phyloP scores from a whole-genome alignment of 2,888 invertebrate species.

The Callinectes sapidus region DNA sequence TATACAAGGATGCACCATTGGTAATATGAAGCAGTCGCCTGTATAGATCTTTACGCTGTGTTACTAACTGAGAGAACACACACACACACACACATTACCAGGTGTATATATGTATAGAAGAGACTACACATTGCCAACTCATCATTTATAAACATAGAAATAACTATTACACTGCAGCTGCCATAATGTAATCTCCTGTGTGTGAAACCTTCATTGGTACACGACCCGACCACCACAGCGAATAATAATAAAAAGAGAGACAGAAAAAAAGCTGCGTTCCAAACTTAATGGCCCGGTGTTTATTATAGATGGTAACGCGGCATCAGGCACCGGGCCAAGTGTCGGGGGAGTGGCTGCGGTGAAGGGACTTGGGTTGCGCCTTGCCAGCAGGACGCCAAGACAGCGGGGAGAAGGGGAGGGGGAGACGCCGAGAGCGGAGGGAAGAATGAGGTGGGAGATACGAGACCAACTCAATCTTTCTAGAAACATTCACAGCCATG shows the following conservation, averaged over 20 bases:
- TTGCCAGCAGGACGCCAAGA: not conserved
- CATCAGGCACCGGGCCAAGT: not conserved
- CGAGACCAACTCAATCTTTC: not conserved
- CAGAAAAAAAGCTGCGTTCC: not conserved
- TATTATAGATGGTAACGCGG: not conserved
- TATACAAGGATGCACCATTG: too few species aligned
- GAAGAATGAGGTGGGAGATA: not conserved
- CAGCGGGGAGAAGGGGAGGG: not conserved
- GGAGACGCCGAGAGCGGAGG: not conserved
- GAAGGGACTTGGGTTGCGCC: not conserved
- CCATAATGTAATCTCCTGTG: too few species aligned
- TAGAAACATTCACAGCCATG: constrained; percentile 15
- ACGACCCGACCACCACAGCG: too few species aligned
- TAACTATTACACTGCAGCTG: too few species aligned
- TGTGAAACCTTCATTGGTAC: too few species aligned
- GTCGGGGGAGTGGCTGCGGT: not conserved
- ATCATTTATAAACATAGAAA: not conserved
- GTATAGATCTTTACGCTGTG: too few species aligned
- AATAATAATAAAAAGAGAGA: not conserved
- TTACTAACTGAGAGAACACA: not conserved
- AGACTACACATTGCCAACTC: not conserved
- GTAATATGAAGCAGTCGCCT: too few species aligned
- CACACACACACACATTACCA: not conserved
- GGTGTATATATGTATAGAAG: too few species aligned
- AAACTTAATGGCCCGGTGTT: not conserved